Base-by-base conservation (phyloP, 2,888 invertebrate species). In the Eupithecia centaureata region DNA sequence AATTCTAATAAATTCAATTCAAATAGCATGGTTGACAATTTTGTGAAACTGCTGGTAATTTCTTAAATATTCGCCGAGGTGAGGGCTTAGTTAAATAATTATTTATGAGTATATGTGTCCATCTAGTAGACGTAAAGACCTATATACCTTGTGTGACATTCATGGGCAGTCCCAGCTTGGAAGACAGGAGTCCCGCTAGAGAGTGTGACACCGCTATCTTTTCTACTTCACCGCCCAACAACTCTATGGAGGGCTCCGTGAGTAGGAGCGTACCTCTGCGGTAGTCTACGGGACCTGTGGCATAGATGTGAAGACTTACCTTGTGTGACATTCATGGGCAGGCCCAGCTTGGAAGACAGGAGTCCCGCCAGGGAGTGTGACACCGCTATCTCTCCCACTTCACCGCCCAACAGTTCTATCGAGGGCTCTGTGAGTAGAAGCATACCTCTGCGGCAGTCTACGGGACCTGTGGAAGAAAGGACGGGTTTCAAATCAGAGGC, bases 141-240 rank as follows among this genome's bases (percentile, higher is more conserved):
- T n/a, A n/a, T n/a, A n/a, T 68, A 89, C 91, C 86, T 79, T 78
- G 82, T 1, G 79, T 74, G 12, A 86, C 86, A 15, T 93, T 74
- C 13, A 86, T 86, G 13, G 93, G 89, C 47, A 95, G 71, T n/a
- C 94, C 91, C 80, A 96, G 83, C 71, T 92, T 94, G 76, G 94
- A 83, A 1, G 95, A 94, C 56, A 96, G 81, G 7, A 95, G 83
- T 72, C 95, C 95, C 76, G 95, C 95, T 10, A 94, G 82, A 0
- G 95, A 94, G 86, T 96, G 95, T 2, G 89, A 77, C 0, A 94
- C 80, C 0, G 93, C 82, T 30, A 96, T 84, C 63, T 94, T 94
- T 58, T 96, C 95, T 0, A 96, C 95, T 85, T 96, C 96, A 0
- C 97, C 97, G 0, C 97, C 97, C 0, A 97, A 82, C 66, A 96